A percentile compares a stretch with the other conserved stretches of the same genome.
These are phyloP conservation scores for Polymixis lichenea DNA, from an alignment of 2,888 invertebrate species.

Conservation along the genomic window DNA sequence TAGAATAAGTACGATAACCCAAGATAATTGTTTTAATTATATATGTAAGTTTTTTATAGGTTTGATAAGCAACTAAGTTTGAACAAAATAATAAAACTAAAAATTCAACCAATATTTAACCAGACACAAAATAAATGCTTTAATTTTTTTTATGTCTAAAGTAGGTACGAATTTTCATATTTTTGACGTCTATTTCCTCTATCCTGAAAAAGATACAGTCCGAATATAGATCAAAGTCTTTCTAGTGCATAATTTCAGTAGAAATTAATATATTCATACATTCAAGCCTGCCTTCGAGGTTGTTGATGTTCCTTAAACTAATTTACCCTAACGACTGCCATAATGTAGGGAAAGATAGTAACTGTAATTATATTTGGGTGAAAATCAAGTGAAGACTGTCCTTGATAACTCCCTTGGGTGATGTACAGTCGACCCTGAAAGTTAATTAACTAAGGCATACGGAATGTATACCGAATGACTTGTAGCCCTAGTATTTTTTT, in stretches of 20 bases:
- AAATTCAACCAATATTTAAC: neutral
- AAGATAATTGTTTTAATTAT: neutral
- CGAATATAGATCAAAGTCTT: constrained; percentile 32
- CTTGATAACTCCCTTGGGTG: constrained; percentile 60
- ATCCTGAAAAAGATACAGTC: neutral
- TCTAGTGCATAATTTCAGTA: constrained; percentile 34
- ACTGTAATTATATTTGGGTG: constrained; percentile 69
- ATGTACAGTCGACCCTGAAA: constrained; percentile 59
- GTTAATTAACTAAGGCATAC: constrained; percentile 63
- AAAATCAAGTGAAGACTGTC: constrained; percentile 65
- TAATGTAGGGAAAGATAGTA: constrained; percentile 66
- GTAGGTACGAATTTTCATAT: too few relatives aligned
- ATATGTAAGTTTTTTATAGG: neutral
- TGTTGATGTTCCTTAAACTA: constrained; percentile 68
- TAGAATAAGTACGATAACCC: neutral
- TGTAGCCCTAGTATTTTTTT: constrained; percentile 27
- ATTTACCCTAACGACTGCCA: constrained; percentile 70
- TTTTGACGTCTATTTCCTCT: neutral
- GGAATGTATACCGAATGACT: constrained; percentile 24
- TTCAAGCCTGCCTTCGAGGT: constrained; percentile 46
- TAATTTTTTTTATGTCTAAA: neutral
- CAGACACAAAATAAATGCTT: neutral
- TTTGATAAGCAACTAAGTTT: neutral
- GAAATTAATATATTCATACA: constrained; percentile 58
- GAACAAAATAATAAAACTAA: neutral